Percentiles rank a stretch among this genome's conserved stretches.
Evolutionary conservation across 2,888 invertebrate species (phyloP).

Genomic region (Amaurobius ferox): DNA sequence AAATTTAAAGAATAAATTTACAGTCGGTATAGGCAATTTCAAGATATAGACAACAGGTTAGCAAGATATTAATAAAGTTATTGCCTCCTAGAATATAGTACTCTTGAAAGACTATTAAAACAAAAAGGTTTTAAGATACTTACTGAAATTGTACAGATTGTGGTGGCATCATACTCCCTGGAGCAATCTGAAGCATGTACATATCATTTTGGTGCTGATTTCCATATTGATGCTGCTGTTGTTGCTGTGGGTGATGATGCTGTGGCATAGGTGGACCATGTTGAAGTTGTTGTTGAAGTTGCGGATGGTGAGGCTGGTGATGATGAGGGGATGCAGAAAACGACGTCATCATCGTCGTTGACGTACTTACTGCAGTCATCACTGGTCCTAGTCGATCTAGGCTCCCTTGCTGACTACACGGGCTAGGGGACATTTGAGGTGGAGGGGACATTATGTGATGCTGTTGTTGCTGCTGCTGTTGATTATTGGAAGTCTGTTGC

Average conservation of each 20-base stretch:
- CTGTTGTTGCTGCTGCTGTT: conserved; percentile 49
- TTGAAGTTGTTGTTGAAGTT: conserved; percentile 23
- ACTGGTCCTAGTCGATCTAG: conserved; percentile 37
- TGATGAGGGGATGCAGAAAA: conserved; percentile 30
- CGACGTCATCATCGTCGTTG: conserved; percentile 49
- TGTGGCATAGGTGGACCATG: neutral
- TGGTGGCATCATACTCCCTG: conserved; percentile 57
- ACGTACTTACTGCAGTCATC: conserved; percentile 49
- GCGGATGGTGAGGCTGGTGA: conserved; percentile 31
- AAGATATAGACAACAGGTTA: too few relatives aligned
- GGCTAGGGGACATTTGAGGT: conserved; percentile 53
- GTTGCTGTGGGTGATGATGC: conserved; percentile 38
- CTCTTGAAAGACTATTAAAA: neutral
- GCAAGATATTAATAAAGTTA: too few relatives aligned
- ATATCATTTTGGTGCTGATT: conserved; percentile 55
- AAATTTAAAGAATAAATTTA: too few relatives aligned
- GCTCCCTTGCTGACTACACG: conserved; percentile 25
- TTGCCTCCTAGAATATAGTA: too few relatives aligned
- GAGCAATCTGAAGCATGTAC: conserved; percentile 63
- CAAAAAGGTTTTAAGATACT: neutral
- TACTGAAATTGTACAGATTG: conserved; percentile 67
- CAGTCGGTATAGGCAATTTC: too few relatives aligned
- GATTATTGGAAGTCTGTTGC: conserved; percentile 26
- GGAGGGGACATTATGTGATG: conserved; percentile 57
- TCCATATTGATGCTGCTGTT: conserved; percentile 50